Evolutionary conservation across 2,113 vertebrate genomes (phyloP).

Genomic region (Vimba vimba): DNA sequence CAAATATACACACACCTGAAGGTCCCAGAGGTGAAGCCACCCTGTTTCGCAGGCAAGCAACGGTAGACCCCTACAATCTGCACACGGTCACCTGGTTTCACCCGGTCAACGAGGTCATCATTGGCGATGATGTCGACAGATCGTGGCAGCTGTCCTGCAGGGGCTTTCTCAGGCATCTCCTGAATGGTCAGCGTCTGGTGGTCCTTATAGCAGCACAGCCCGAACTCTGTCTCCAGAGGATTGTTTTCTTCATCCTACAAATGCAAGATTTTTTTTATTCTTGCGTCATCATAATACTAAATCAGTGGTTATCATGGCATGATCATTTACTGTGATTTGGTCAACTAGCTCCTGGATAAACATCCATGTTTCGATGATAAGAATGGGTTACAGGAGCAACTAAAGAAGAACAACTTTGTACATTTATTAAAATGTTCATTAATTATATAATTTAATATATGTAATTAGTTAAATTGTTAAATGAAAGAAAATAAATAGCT

Average conservation of each 20-base stretch:
- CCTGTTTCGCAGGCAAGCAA: constrained; percentile 70
- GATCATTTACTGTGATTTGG: background rate
- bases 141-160: constrained; percentile 70
- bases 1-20: constrained; percentile 61
- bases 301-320: background rate
- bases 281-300: background rate
- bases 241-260: constrained; percentile 74
- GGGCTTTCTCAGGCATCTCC: constrained; percentile 74
- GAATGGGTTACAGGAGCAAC: background rate
- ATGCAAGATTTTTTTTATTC: background rate
- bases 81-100: constrained; percentile 71
- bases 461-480: too few relatives aligned
- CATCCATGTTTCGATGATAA: background rate
- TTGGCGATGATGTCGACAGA: constrained; percentile 67
- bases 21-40: constrained; percentile 68
- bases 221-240: constrained; percentile 73
- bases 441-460: too few relatives aligned
- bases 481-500: too few relatives aligned
- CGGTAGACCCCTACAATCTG: constrained; percentile 70
- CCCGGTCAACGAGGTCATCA: constrained; percentile 68
- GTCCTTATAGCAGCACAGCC: constrained; percentile 67
- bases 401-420: background rate
- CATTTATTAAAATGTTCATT: too few relatives aligned
- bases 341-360: background rate
- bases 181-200: constrained; percentile 71